phyloP scores from a whole-genome alignment of 2,797 vertebrate species.

The Eulemur mongoz region DNA sequence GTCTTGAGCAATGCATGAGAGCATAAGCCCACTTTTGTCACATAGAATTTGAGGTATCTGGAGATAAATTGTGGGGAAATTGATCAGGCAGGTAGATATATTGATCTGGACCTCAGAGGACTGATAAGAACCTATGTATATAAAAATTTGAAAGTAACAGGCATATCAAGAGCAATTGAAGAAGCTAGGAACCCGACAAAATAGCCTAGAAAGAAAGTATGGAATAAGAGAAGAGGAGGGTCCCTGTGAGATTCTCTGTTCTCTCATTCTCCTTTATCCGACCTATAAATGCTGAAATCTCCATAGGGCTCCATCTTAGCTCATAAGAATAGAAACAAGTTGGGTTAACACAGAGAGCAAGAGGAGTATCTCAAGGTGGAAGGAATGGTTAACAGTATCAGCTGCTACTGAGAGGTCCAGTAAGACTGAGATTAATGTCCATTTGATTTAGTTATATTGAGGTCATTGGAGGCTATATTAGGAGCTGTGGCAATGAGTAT shows the following conservation, averaged over 20 bases:
- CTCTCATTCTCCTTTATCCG: not conserved
- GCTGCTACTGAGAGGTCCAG: not conserved
- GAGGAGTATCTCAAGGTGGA: not conserved
- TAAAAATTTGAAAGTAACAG: not conserved
- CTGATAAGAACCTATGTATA: not conserved
- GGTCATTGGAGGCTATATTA: not conserved
- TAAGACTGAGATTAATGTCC: not conserved
- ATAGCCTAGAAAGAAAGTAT: not conserved
- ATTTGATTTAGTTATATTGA: not conserved
- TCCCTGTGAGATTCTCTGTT: not conserved
- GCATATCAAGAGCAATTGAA: not conserved
- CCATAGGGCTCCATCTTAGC: not conserved
- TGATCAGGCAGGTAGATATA: not conserved
- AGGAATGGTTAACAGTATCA: not conserved
- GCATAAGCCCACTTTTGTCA: not conserved
- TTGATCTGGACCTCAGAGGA: not conserved
- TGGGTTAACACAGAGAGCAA: not conserved
- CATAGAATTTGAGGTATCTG: not conserved
- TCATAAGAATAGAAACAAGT: not conserved
- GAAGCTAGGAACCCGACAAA: not conserved
- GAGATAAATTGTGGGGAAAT: not conserved
- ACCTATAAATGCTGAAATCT: not conserved
- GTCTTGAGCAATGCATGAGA: not conserved
- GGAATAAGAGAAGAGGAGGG: not conserved
- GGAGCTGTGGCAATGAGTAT: not conserved